Evolutionary conservation across 2,113 vertebrate genomes (phyloP), one percentile per base, ranked within the genome.

Genomic region (Eudyptes chrysolophus): DNA sequence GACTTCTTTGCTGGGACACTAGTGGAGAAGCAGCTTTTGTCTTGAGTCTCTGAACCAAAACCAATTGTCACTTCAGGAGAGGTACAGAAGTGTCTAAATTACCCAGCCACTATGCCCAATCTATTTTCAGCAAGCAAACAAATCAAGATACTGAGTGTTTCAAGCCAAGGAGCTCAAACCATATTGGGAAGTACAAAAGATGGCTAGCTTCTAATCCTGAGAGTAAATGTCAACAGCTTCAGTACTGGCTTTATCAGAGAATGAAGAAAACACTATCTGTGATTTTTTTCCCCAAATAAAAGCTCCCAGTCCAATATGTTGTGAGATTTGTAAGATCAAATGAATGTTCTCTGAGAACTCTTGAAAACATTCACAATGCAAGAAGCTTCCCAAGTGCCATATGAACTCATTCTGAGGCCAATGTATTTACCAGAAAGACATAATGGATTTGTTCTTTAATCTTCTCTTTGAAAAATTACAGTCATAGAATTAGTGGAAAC

Each of bases 331-430:
- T 83, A 66, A 87, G 84, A 96, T 65, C 52, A 87, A 75, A 85
- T 80, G 44, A 94, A 80, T 62, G 26, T 36, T 91, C 52, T 94
- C 71, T 76, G 36, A 89, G 84, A 94, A 82, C 70, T 79, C 81
- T 91, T 85, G 70, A 66, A 97, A 95, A 77, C 9, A 51, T 66
- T 84, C 76, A 89, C 76, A 89, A 82, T 61, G 48, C 40, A 65
- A 87, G 74, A 92, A 80, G n/a, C 36, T 91, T 95, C 78, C 54
- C 3, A 8, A 76, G n/a, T 95, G 46, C 74, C 81, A 46, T 83
- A 95, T 94, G 95, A 97, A 97, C 66, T 95, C 95, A 97, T 96
- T 90, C 82, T 77, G 84, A 92, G 75, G 82, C 92, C 49, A 76
- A 46, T 61, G n/a, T 38, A 84, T 79, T 97, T 96, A 89, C 81